Base-by-base conservation (phyloP, 2,113 vertebrate species). In the Falcunculus frontatus region DNA sequence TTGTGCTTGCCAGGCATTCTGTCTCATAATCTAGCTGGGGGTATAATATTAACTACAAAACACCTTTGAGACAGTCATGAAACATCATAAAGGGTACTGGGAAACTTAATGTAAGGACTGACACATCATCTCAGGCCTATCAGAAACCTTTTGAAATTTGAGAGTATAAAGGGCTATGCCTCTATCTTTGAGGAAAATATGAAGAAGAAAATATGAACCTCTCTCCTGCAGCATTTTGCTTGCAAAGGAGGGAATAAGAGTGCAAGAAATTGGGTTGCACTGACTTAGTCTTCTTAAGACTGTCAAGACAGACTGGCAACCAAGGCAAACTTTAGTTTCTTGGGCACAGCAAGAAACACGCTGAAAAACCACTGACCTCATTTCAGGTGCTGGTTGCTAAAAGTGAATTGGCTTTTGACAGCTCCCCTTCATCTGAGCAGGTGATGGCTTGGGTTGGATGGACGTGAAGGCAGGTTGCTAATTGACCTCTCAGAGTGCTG, bases 351-450 rank as follows among this genome's bases (percentile, higher is more conserved):
- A 82, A 63, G 65, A 80, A 83, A 95, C 35, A 29, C 15, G 2
- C 47, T 95, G 84, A 30, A 1, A 46, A 95, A 65, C 57, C 62
- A 68, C 75, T 95, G 94, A 87, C 80, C 88, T 90, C 52, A 75
- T 94, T 95, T 90, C 53, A 90, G 63, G 50, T 77, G 86, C 17
- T 93, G 64, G 84, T 56, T 84, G 62, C 64, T 57, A 72, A 65
- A 84, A 95, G 39, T 47, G 89, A 86, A 65, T 21, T 95, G 67
- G 42, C 53, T 93, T 96, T 89, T 95, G 91, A 96, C 59, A 90
- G 87, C 41, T 95, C 68, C 59, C 93, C 78, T 96, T 96, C 62
- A n/a, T 93, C 75, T 69, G 22, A 91, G 65, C 65, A 39, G 62
- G 55, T 20, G 82, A 88, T 72, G 86, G 44, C 42, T 80, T 37